These are phyloP conservation scores for Heliothis peltigera DNA, from an alignment of 2,888 invertebrate genomes.

Conservation along the genomic window DNA sequence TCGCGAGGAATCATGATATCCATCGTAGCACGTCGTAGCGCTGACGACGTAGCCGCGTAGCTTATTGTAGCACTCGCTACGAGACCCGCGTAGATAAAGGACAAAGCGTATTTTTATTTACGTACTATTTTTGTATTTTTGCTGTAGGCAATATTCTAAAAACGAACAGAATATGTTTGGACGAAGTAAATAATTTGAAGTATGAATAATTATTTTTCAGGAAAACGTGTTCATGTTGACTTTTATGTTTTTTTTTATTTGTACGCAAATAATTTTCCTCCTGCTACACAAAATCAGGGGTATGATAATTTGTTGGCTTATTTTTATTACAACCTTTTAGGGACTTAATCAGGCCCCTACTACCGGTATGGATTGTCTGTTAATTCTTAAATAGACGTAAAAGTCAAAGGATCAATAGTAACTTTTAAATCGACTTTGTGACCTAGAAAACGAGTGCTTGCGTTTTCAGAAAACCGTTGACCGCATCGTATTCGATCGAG, in stretches of 20 bases:
- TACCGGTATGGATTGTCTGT: constrained; percentile 44
- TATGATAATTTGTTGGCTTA: constrained; percentile 40
- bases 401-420: constrained; percentile 76
- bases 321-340: constrained; percentile 45
- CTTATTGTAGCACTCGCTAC: constrained; percentile 58
- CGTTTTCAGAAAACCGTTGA: constrained; percentile 80
- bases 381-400: constrained; percentile 54
- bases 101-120: constrained; percentile 22
- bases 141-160: too few relatives aligned
- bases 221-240: constrained; percentile 18
- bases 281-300: constrained; percentile 29
- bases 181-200: constrained; percentile 26
- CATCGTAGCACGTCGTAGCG: constrained; percentile 54
- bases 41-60: constrained; percentile 63
- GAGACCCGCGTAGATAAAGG: constrained; percentile 30
- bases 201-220: constrained; percentile 21
- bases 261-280: constrained; percentile 43
- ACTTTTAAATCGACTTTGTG: constrained; percentile 80
- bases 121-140: constrained; percentile 8
- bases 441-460: constrained; percentile 81
- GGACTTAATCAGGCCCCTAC: constrained; percentile 39
- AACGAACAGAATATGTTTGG: neutral
- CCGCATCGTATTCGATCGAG: constrained; percentile 86
- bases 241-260: constrained; percentile 21
- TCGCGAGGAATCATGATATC: constrained; percentile 43